Conservation (phyloP, 37 sponge, comb jelly and placozoan genomes). For the Ephydatia muelleri region DNA sequence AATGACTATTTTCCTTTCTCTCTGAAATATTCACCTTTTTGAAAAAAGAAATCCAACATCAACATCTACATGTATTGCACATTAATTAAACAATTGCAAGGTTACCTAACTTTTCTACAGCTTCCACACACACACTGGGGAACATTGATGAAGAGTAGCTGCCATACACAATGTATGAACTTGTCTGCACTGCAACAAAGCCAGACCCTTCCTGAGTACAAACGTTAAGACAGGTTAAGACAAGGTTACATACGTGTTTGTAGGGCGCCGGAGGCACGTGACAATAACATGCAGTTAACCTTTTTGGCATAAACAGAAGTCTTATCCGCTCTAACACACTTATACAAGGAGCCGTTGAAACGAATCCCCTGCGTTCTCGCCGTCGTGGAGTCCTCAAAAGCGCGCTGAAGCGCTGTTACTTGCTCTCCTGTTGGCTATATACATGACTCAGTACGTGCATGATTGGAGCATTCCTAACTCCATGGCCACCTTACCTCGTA, state of each 20-base stretch:
- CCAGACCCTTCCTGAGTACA: conserved; percentile 63
- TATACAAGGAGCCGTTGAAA: conserved; percentile 76
- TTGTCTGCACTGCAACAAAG: conserved; percentile 73
- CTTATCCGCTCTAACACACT: conserved; percentile 80
- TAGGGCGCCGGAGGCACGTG: no score
- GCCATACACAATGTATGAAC: conserved; percentile 63
- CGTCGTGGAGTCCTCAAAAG: conserved; percentile 52
- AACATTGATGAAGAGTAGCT: conserved; percentile 79
- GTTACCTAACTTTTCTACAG: conserved; percentile 83
- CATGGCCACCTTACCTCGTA: conserved; percentile 50
- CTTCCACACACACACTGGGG: conserved; percentile 90
- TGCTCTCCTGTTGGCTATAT: conserved; percentile 64
- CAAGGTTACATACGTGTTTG: background rate
- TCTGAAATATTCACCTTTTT: conserved; percentile 62
- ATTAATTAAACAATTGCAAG: background rate
- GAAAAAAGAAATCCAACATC: background rate
- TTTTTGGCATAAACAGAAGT: conserved; percentile 81
- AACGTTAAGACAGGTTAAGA: background rate
- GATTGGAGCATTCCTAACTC: background rate
- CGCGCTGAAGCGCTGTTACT: conserved; percentile 21
- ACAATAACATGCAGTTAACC: no score
- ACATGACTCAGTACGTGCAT: background rate
- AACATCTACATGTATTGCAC: background rate
- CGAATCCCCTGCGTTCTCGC: conserved; percentile 66
- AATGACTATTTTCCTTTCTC: conserved; percentile 44